Evolutionary conservation across 2,888 invertebrate genomes (phyloP), one percentile per base, ranked within the genome.

Genomic region (Baronia brevicornis): DNA sequence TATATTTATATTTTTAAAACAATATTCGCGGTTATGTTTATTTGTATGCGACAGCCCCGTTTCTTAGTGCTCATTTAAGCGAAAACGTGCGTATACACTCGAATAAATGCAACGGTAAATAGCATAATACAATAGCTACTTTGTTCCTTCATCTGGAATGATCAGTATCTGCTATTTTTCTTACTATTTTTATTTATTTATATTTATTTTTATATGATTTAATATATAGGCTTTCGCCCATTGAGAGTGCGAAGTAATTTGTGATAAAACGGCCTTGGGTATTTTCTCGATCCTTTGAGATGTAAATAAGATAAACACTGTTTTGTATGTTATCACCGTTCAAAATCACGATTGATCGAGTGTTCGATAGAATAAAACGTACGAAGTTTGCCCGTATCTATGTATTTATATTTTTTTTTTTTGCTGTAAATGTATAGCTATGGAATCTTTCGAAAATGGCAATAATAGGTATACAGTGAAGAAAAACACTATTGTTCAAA

Each of bases 391-490:
- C 30, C 38, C n/a, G n/a, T 41, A 47, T 42, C 42, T 45, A 43
- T 62, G 56, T 48, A 33, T 39, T 38, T 38, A 43, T 49, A 48
- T 46, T 41, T 42, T 32, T 32, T 34, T 33, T 9, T 31, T 30
- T 43, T 32, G 18, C 26, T 36, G 14, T 31, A 47, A 33, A 43
- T 38, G 2, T 36, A 24, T 38, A 32, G 37, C 62, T 60, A 57
- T 59, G 53, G 46, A 58, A 62, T 46, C 49, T 57, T 56, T 65
- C 56, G 51, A 67, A 63, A 54, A 75, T 63, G 79, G 82, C 82
- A 84, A 84, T 84, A 84, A 82, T 77, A 75, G 71, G 58, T 74
- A 69, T 70, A 73, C 68, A 77, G 65, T 68, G 73, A n/a, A n/a
- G n/a, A n/a, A 69, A 57, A 44, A 47, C 49, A 58, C 59, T 67